Percentiles rank a stretch among this genome's conserved stretches.
Conservation (phyloP, 2,888 invertebrate genomes). For the Agapetus fuscipes region DNA sequence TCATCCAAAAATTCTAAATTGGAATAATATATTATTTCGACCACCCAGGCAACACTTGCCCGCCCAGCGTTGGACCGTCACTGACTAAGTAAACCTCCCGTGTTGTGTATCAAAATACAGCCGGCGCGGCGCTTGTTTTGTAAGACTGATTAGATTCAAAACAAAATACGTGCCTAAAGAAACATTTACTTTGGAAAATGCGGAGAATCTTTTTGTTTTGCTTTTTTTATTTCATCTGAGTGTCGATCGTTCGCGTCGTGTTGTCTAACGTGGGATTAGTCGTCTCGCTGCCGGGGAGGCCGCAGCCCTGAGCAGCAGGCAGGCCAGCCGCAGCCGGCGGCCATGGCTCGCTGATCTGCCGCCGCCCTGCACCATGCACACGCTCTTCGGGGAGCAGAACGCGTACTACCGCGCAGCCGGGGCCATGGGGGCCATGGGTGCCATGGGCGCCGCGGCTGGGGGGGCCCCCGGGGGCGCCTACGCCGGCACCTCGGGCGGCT, state of each 20-base stretch:
- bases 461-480: slow-evolving; percentile 53
- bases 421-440: slow-evolving; percentile 46
- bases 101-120: slow-evolving; percentile 80
- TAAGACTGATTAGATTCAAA: slow-evolving; percentile 39
- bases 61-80: slow-evolving; percentile 31
- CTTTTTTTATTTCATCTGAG: slow-evolving; percentile 14
- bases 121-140: slow-evolving; percentile 54
- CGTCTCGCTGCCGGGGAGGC: slow-evolving; percentile 33
- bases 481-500: slow-evolving; percentile 39
- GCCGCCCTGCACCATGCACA: slow-evolving; percentile 82
- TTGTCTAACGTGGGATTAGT: slow-evolving; percentile 2
- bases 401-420: slow-evolving; percentile 70
- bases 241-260: slow-evolving; percentile 2
- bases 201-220: slow-evolving; percentile 18
- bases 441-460: slow-evolving; percentile 46
- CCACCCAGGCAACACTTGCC: slow-evolving; percentile 25
- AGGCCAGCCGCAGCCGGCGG: slow-evolving; percentile 14
- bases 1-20: no score
- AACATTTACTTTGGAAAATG: slow-evolving; percentile 21
- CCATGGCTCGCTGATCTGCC: slow-evolving; percentile 22
- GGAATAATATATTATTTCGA: no score
- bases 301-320: slow-evolving; percentile 16
- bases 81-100: slow-evolving; percentile 68
- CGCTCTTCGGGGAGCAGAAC: slow-evolving; percentile 86
- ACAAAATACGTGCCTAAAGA: slow-evolving; percentile 26